These are phyloP conservation scores for Archegozetes longisetosus DNA, from an alignment of 1,140 invertebrate genomes.

Conservation along the genomic window DNA sequence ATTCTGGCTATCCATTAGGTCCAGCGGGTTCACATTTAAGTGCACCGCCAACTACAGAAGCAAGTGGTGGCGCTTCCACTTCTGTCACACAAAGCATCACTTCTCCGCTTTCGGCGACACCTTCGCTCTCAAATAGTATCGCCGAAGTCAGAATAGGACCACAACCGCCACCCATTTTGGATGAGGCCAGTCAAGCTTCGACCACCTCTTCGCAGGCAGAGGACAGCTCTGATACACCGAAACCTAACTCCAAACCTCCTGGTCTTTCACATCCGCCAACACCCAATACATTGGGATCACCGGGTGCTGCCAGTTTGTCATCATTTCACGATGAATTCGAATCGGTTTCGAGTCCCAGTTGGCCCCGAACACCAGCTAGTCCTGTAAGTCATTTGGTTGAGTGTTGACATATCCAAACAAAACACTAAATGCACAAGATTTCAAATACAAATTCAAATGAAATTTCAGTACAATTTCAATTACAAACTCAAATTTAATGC, in stretches of 20 bases:
- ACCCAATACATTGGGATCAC: slow-evolving; percentile 51
- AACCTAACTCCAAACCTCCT: neutral
- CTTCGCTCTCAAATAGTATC: slow-evolving; percentile 19
- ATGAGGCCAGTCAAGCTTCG: slow-evolving; percentile 24
- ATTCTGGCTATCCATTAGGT: neutral
- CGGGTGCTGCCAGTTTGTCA: slow-evolving; percentile 55
- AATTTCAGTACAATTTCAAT: no score
- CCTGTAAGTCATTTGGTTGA: slow-evolving; percentile 45
- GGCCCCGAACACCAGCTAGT: slow-evolving; percentile 62
- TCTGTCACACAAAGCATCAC: slow-evolving; percentile 29
- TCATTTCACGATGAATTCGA: slow-evolving; percentile 72
- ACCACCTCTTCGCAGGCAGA: slow-evolving; percentile 22
- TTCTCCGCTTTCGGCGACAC: slow-evolving; percentile 23
- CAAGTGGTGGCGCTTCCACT: slow-evolving; percentile 18
- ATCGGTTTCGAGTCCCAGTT: slow-evolving; percentile 62
- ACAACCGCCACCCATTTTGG: slow-evolving; percentile 22
- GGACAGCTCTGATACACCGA: slow-evolving; percentile 18
- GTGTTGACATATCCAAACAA: no score
- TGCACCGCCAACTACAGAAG: neutral
- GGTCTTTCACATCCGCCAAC: slow-evolving; percentile 43
- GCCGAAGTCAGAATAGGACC: slow-evolving; percentile 19
- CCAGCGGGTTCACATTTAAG: neutral
- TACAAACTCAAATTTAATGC: slow-evolving; percentile 1
- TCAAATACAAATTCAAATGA: no score
- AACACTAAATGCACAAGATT: no score